A percentile compares a stretch with the other conserved stretches of the same genome.
These are phyloP conservation scores for Gnatocerus cornutus DNA, from an alignment of 2,888 invertebrate genomes.

Conservation along the genomic window DNA sequence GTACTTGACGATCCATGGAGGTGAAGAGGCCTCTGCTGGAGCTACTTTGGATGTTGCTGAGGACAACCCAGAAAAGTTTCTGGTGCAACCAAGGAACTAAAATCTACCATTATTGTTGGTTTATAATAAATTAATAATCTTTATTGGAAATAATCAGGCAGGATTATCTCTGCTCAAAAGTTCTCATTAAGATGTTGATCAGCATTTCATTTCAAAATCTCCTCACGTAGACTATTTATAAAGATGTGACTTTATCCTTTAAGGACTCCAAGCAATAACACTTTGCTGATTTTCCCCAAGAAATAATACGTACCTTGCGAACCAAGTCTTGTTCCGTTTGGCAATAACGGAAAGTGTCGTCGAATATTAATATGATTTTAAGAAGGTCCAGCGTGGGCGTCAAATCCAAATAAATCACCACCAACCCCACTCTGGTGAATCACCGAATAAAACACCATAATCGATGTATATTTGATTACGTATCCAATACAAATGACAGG, in stretches of 20 bases:
- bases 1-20: background rate
- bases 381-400: no score
- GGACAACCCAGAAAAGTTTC: no score
- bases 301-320: no score
- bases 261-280: slow-evolving; percentile 2
- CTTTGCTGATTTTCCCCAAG: background rate
- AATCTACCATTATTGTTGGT: no score
- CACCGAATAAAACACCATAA: slow-evolving; percentile 58
- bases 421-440: slow-evolving; percentile 56
- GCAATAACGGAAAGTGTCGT: no score
- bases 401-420: slow-evolving; percentile 55
- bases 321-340: no score
- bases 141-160: no score
- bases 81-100: no score
- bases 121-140: no score
- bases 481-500: slow-evolving; percentile 54
- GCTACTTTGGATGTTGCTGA: background rate
- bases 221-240: background rate
- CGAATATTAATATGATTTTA: no score
- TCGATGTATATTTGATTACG: slow-evolving; percentile 61
- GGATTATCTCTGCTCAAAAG: no score
- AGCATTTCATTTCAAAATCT: slow-evolving; percentile 6
- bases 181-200: background rate
- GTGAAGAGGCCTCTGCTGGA: background rate
- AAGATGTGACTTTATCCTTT: slow-evolving; percentile 6